Percentiles rank a stretch among this genome's conserved stretches.
Evolutionary conservation across 1,140 invertebrate species (phyloP).

Genomic region (Calephelis nemesis): DNA sequence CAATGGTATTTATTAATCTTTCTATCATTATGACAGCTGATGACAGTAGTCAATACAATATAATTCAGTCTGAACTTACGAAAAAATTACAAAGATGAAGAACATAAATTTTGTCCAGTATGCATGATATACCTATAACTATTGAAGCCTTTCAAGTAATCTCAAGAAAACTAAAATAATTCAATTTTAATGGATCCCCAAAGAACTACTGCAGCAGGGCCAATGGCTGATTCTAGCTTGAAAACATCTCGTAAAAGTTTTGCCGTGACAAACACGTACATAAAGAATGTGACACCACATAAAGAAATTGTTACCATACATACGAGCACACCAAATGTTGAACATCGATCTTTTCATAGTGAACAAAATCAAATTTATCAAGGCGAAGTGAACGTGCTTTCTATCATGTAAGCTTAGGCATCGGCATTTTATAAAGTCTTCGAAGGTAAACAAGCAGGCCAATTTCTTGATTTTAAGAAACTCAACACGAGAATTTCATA

Average conservation of each 20-base stretch:
- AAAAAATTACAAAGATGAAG: too few relatives aligned
- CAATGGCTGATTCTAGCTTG: conserved; percentile 50
- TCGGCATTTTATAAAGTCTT: conserved; percentile 1
- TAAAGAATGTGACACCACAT: conserved; percentile 40
- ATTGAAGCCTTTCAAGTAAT: neutral
- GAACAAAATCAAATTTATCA: conserved; percentile 63
- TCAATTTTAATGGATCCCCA: conserved; percentile 45
- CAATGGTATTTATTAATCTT: too few relatives aligned
- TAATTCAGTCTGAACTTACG: too few relatives aligned
- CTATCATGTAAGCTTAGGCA: conserved; percentile 53
- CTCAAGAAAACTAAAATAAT: conserved; percentile 15
- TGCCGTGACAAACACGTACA: conserved; percentile 44
- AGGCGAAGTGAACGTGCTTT: conserved; percentile 63
- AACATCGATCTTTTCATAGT: conserved; percentile 45
- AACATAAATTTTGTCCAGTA: too few relatives aligned
- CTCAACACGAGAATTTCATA: too few relatives aligned
- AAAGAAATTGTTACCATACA: conserved; percentile 65
- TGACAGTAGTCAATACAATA: too few relatives aligned
- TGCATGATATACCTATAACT: neutral
- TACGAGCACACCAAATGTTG: conserved; percentile 54
- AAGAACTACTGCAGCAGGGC: conserved; percentile 48
- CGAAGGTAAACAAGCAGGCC: neutral
- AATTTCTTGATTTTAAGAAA: too few relatives aligned
- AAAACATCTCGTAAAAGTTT: conserved; percentile 53
- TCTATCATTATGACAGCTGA: too few relatives aligned